Conservation (phyloP, 35 echinoderm and acorn worm genomes). For the Patiria miniata region DNA sequence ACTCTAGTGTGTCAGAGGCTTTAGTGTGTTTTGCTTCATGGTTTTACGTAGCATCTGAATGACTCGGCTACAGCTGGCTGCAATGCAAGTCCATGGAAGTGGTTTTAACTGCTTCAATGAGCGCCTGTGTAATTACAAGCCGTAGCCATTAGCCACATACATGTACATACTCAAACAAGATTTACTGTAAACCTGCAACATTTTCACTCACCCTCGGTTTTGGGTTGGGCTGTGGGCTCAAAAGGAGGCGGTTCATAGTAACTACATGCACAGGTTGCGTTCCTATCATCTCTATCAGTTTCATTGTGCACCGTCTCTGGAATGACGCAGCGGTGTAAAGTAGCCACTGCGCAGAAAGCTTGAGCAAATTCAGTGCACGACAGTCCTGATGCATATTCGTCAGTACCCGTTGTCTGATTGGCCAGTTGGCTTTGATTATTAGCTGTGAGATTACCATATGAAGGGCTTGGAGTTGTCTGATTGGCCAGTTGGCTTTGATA, state of each 20-base stretch:
- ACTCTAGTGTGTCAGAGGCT: too few relatives aligned
- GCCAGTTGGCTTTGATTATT: background rate
- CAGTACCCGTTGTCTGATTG: background rate
- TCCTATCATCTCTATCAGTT: background rate
- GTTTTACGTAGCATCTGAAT: too few relatives aligned
- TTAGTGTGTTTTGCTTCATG: too few relatives aligned
- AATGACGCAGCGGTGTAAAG: background rate
- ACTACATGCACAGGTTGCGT: background rate
- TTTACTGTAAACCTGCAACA: too few relatives aligned
- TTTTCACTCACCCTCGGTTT: background rate
- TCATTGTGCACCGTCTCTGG: constrained; percentile 7
- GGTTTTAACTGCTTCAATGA: too few relatives aligned
- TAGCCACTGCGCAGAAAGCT: background rate
- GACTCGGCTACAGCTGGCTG: too few relatives aligned
- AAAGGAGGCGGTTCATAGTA: background rate
- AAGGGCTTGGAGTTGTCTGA: background rate
- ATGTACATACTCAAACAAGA: too few relatives aligned
- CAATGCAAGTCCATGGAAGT: too few relatives aligned
- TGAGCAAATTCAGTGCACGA: background rate
- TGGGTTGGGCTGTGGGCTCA: background rate
- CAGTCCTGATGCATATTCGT: background rate
- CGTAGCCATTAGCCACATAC: too few relatives aligned
- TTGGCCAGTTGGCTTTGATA: background rate
- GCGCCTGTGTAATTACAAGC: too few relatives aligned
- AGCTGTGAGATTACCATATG: too few relatives aligned